Evolutionary conservation across 2,888 invertebrate genomes (phyloP), one percentile per base, ranked within the genome.

Genomic region (Bombylius discolor): DNA sequence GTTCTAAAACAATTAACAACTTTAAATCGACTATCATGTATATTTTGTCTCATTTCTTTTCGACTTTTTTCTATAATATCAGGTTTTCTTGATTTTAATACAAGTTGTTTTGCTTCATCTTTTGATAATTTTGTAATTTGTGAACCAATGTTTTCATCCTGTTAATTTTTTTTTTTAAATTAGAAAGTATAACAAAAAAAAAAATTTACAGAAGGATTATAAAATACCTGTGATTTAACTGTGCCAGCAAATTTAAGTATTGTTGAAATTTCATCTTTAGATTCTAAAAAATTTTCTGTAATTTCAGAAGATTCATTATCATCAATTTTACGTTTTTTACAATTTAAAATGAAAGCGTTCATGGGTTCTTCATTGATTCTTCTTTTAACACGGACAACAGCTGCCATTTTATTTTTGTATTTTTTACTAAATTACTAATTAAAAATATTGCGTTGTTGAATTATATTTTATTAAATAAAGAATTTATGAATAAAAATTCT

Each of bases 221-320:
- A 31, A 45, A 58, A 65, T 75, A 85, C 87, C 77, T 82, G 80
- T 66, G 78, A 79, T 56, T 81, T 75, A n/a, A 85, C 77, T 32
- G 87, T 88, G 57, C 83, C 85, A 48, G 84, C 81, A 64, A 87
- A 86, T 65, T 84, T 84, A 12, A 87, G 78, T 45, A 87, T 72
- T 3, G 85, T 79, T 0, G 83, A 80, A 8, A 78, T 72, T 61
- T 78, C 73, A 56, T 77, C 76, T 56, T 70, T 68, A 5, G 58
- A 56, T 32, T 62, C 62, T 36, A 63, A 46, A 9, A 57, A 13
- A 46, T 55, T 50, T n/a, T 56, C 57, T 9, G n/a, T 49, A 33
- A n/a, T 46, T 33, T 36, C 13, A 13, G 12, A 45, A 52, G 8
- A 62, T 57, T 76, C 73, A 34, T 47, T 52, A 34, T 47, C 33